phyloP scores from a whole-genome alignment of 2,888 invertebrate genomes.

The Steinernema carpocapsae region DNA sequence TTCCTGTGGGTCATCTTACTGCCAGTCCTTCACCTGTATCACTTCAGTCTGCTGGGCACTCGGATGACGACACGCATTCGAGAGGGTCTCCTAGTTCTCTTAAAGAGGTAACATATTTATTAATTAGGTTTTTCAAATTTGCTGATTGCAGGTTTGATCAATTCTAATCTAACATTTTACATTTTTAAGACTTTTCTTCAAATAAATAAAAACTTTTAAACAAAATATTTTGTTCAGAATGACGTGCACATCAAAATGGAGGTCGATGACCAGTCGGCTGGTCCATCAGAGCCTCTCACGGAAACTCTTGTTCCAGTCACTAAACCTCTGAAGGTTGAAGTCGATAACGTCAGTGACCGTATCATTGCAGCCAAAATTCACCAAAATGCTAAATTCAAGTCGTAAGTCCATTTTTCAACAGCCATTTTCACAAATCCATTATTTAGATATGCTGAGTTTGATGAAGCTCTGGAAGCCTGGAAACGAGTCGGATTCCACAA shows the following conservation, averaged over 20 bases:
- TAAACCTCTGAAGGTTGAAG: slow-evolving; percentile 16
- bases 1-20: background rate
- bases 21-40: background rate
- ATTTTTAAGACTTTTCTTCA: too few species aligned
- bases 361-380: slow-evolving; percentile 23
- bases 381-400: slow-evolving; percentile 22
- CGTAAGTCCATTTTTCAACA: background rate
- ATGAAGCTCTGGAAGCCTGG: slow-evolving; percentile 59
- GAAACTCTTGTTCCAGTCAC: slow-evolving; percentile 2
- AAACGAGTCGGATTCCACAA: slow-evolving; percentile 56
- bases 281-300: background rate
- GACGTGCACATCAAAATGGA: slow-evolving; percentile 7
- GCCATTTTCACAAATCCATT: background rate
- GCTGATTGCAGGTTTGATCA: too few species aligned
- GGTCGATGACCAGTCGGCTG: slow-evolving; percentile 25
- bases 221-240: too few species aligned
- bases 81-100: slow-evolving; percentile 22
- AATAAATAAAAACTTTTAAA: too few species aligned
- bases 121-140: too few species aligned
- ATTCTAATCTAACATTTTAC: too few species aligned
- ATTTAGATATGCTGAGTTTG: slow-evolving; percentile 55
- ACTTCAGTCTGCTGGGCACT: background rate
- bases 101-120: slow-evolving; percentile 23
- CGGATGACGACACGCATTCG: slow-evolving; percentile 26
- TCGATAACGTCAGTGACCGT: background rate